Evolutionary conservation across 2,888 invertebrate genomes (phyloP).

Genomic region (Bembecia ichneumoniformis): DNA sequence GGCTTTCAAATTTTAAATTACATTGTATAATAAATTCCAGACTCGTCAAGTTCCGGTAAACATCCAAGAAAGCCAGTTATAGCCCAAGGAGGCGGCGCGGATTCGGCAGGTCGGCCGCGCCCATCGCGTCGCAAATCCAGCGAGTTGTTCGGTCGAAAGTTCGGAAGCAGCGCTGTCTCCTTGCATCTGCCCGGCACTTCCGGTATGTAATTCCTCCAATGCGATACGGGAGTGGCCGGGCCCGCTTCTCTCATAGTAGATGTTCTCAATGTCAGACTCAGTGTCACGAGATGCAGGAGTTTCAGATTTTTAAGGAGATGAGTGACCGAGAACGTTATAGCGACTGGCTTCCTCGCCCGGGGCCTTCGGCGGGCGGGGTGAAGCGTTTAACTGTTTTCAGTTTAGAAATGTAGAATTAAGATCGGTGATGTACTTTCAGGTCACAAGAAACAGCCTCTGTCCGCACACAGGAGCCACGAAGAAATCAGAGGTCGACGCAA

Average conservation of each 20-base stretch:
- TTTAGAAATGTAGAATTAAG: too few relatives aligned
- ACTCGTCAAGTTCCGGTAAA: constrained; percentile 31
- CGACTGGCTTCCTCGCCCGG: too few relatives aligned
- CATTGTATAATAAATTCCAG: constrained; percentile 15
- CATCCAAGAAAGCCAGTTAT: constrained; percentile 31
- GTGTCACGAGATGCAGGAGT: too few relatives aligned
- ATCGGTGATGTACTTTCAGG: constrained; percentile 20
- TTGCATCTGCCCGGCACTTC: constrained; percentile 55
- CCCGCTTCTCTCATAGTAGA: background rate
- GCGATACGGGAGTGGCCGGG: too few relatives aligned
- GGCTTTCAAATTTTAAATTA: too few relatives aligned
- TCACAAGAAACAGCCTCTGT: constrained; percentile 33
- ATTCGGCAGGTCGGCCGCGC: constrained; percentile 11
- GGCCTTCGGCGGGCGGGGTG: too few relatives aligned
- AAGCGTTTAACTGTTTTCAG: too few relatives aligned
- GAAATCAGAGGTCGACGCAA: constrained; percentile 43
- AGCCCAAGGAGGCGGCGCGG: constrained; percentile 23
- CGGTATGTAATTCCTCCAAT: constrained; percentile 21
- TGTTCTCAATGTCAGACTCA: background rate
- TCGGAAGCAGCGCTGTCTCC: constrained; percentile 45
- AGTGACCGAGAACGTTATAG: too few relatives aligned
- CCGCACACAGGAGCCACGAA: constrained; percentile 55
- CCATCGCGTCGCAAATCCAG: constrained; percentile 33
- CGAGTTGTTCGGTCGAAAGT: constrained; percentile 33
- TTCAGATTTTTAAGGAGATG: too few relatives aligned